Percentiles rank a stretch among this genome's conserved stretches.
Evolutionary conservation across 2,113 vertebrate species (phyloP).

Genomic region (Candoia aspera): DNA sequence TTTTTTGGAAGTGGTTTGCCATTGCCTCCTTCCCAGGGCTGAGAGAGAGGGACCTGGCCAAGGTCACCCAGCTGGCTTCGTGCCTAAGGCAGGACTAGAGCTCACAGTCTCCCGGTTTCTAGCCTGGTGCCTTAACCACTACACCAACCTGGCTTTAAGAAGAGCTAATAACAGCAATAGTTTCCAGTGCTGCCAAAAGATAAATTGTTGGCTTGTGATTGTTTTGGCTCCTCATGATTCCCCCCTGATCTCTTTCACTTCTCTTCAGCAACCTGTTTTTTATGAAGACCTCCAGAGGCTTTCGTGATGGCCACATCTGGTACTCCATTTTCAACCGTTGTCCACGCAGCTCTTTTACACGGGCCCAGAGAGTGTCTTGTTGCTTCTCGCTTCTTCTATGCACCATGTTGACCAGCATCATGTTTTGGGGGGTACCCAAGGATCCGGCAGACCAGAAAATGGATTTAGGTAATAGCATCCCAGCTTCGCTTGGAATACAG

Average conservation of each 20-base stretch:
- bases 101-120: no score
- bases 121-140: no score
- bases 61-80: no score
- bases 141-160: no score
- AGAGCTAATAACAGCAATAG: no score
- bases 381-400: constrained; percentile 94
- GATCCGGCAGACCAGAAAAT: constrained; percentile 94
- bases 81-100: no score
- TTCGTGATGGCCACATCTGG: constrained; percentile 93
- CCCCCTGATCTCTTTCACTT: constrained; percentile 6
- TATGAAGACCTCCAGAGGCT: constrained; percentile 89
- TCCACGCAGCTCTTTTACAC: constrained; percentile 86
- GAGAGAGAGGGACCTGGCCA: no score
- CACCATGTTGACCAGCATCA: constrained; percentile 96
- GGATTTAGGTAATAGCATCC: constrained; percentile 85
- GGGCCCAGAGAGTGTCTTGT: constrained; percentile 91
- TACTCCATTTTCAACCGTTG: constrained; percentile 89
- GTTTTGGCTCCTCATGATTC: not conserved
- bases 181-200: no score
- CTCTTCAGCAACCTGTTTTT: constrained; percentile 87
- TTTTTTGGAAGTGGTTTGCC: no score
- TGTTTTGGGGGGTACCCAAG: constrained; percentile 94
- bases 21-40: no score
- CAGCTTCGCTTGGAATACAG: not conserved
- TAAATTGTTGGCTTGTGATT: not conserved